These are phyloP conservation scores for Microctonus brassicae DNA, from an alignment of 2,888 invertebrate species.

Conservation along the genomic window DNA sequence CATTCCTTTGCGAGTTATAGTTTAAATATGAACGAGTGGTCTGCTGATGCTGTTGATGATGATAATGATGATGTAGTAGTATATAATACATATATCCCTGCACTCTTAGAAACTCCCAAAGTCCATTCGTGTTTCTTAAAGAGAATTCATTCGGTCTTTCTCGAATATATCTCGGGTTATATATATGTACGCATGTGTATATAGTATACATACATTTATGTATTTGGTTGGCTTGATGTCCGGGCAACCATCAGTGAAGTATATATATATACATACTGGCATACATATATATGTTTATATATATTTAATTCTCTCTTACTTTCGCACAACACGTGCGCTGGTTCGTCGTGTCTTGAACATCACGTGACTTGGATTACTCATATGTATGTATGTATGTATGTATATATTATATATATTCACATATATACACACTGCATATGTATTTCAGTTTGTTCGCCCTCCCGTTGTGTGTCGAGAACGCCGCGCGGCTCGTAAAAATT, in stretches of 20 bases:
- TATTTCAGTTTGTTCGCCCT: constrained; percentile 36
- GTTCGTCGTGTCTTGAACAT: constrained; percentile 26
- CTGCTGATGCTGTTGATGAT: not conserved
- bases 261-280: too few relatives aligned
- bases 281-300: too few relatives aligned
- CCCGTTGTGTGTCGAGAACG: constrained; percentile 8
- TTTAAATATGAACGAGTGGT: constrained; percentile 20
- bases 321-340: constrained; percentile 25
- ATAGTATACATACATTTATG: too few relatives aligned
- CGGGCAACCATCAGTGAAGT: not conserved
- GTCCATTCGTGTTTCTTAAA: constrained; percentile 1
- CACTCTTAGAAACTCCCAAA: constrained; percentile 2
- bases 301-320: not conserved
- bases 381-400: too few relatives aligned
- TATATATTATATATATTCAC: too few relatives aligned
- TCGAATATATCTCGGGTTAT: not conserved
- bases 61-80: not conserved
- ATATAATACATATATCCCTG: not conserved
- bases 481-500: constrained; percentile 14
- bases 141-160: not conserved
- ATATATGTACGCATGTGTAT: not conserved
- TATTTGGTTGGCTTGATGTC: not conserved
- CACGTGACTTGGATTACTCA: constrained; percentile 51
- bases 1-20: constrained; percentile 3
- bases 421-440: not conserved